A percentile compares a stretch with the other conserved stretches of the same genome.
phyloP scores from a whole-genome alignment of 1,140 invertebrate genomes.

The Elymnias hypermnestra region DNA sequence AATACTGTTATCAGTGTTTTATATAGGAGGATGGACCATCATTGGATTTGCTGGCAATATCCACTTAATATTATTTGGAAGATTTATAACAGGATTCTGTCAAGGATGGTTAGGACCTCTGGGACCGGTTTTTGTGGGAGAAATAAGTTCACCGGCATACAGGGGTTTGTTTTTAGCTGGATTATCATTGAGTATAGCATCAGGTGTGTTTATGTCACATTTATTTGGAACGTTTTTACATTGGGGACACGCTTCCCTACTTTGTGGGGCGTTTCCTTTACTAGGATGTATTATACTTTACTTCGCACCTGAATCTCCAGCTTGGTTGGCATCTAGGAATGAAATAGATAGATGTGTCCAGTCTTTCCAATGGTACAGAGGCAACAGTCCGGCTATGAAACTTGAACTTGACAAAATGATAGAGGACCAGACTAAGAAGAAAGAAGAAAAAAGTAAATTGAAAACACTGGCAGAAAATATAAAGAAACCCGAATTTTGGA shows the following conservation, averaged over 20 bases:
- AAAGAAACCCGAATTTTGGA: slow-evolving; percentile 74
- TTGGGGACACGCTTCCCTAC: slow-evolving; percentile 76
- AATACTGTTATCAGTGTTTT: slow-evolving; percentile 77
- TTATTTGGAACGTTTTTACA: slow-evolving; percentile 77
- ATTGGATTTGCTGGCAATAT: slow-evolving; percentile 76
- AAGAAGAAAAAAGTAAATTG: slow-evolving; percentile 43
- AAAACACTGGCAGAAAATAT: slow-evolving; percentile 50
- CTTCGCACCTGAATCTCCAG: slow-evolving; percentile 83
- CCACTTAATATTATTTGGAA: slow-evolving; percentile 77
- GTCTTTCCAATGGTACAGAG: slow-evolving; percentile 76
- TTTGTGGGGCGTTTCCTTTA: slow-evolving; percentile 75
- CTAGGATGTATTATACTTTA: slow-evolving; percentile 67
- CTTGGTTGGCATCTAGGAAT: slow-evolving; percentile 79
- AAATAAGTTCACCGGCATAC: slow-evolving; percentile 76
- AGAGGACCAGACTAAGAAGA: slow-evolving; percentile 49
- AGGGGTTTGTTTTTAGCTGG: slow-evolving; percentile 77
- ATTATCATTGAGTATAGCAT: slow-evolving; percentile 75
- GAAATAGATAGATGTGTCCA: slow-evolving; percentile 69
- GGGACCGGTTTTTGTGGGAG: slow-evolving; percentile 76
- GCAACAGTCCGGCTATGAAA: slow-evolving; percentile 58
- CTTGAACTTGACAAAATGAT: slow-evolving; percentile 73
- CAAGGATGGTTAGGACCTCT: slow-evolving; percentile 75
- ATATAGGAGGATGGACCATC: slow-evolving; percentile 80
- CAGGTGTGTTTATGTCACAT: slow-evolving; percentile 77
- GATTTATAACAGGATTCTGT: slow-evolving; percentile 81